Base-by-base conservation (phyloP, 2,888 invertebrate species). In the Automeris io region DNA sequence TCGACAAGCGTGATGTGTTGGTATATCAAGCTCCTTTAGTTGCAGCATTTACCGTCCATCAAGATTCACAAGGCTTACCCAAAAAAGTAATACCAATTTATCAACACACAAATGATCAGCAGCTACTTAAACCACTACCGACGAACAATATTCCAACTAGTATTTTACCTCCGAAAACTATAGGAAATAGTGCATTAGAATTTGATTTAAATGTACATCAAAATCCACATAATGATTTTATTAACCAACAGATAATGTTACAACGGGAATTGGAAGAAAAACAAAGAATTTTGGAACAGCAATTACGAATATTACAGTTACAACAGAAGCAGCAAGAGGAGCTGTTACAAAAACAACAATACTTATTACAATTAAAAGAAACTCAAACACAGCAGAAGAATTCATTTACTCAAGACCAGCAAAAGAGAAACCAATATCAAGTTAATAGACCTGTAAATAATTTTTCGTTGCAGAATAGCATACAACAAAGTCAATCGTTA, bases 1-100 rank as follows among this genome's bases (percentile, higher is more conserved):
- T 91, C 2, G 88, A 90, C 55, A 89, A 91, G 60, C 86, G 89
- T 42, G 91, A 91, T 42, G 93, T 95, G 1, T 94, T 94, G 69
- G 94, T 95, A 35, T 93, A 92, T 59, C 91, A 92, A 50, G 95
- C 95, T 2, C 95, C 95, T 0, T 66, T 95, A 41, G 92, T 95
- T 0, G 93, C 94, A 2, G 95, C 95, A 0, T 95, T 95, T 58
- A 95, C 95, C 0, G 93, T 95, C 0, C 94, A 95, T 48, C 92
- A 95, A 70, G 95, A 95, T 61, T 92, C 91, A 47, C 88, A 88
- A 18, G 95, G 95, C 1, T 64, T 91, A n/a, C 93, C 95, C 0
- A 92, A 93, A 53, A 92, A 91, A 67, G 93, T 95, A 0, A 91
- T 93, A 35, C 93, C 95, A 0, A 88, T 94, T 54, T 90, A 88